A percentile compares a stretch with the other conserved stretches of the same genome.
Conservation (phyloP, 1,140 invertebrate species). For the Halictus rubicundus region DNA sequence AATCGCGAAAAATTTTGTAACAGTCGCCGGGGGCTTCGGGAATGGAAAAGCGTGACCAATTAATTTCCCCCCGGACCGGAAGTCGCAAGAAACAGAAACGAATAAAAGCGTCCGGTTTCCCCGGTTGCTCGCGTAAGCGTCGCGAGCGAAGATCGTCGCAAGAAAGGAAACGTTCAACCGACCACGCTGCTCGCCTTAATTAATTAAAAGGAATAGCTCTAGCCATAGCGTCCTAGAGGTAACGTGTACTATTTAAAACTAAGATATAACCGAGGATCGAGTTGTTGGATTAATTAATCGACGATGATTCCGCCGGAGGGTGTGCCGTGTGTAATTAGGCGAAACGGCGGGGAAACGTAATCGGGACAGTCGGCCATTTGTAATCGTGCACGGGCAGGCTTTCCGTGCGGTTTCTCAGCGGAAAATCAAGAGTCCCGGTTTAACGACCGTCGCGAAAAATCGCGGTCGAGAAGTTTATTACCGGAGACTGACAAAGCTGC, state of each 20-base stretch:
- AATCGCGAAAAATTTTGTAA: no score
- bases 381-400: background rate
- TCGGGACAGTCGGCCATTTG: constrained; percentile 16
- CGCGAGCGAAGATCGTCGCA: constrained; percentile 58
- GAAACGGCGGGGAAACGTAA: background rate
- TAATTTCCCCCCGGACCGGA: background rate
- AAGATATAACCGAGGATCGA: constrained; percentile 43
- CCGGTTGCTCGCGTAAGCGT: background rate
- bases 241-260: constrained; percentile 54
- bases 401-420: background rate
- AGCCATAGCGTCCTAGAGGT: constrained; percentile 60
- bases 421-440: background rate
- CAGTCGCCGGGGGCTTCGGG: no score
- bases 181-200: constrained; percentile 69
- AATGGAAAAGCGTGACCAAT: background rate
- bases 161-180: constrained; percentile 54
- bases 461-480: no score
- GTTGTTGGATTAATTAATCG: constrained; percentile 48
- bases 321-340: constrained; percentile 1
- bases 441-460: background rate
- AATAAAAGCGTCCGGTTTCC: constrained; percentile 1
- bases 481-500: no score
- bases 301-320: constrained; percentile 31
- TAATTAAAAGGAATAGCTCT: constrained; percentile 65
- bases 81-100: background rate